Conservation (phyloP, 1,140 invertebrate genomes). For the Drosophila arawakana region DNA sequence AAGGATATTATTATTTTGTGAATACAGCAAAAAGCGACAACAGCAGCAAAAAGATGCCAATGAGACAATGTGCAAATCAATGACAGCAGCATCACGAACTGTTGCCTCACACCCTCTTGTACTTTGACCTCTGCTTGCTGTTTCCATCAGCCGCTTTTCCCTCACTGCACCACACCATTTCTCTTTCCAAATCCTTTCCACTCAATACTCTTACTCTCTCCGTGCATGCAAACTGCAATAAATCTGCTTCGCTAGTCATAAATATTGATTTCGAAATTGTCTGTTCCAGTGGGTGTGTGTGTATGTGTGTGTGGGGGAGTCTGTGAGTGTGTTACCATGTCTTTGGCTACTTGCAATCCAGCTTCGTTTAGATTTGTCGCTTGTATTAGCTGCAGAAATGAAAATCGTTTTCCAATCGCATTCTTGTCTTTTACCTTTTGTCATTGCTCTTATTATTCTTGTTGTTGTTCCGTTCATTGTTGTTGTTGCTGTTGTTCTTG, state of each 20-base stretch:
- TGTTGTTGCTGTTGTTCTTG: conserved; percentile 32
- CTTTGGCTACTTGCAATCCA: conserved; percentile 17
- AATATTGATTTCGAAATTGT: conserved; percentile 82
- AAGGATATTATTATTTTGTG: conserved; percentile 80
- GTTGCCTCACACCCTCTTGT: conserved; percentile 16
- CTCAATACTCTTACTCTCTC: conserved; percentile 12
- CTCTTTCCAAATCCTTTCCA: neutral
- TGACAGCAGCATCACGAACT: conserved; percentile 49
- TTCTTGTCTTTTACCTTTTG: conserved; percentile 76
- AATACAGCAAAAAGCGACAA: conserved; percentile 66
- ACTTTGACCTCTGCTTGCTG: neutral
- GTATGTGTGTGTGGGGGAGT: conserved; percentile 17
- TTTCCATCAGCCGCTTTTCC: neutral
- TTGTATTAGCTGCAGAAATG: conserved; percentile 83
- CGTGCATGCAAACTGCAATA: conserved; percentile 62
- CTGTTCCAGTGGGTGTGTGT: conserved; percentile 47
- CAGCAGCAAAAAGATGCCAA: conserved; percentile 38
- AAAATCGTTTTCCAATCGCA: conserved; percentile 82
- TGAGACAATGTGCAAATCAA: conserved; percentile 69
- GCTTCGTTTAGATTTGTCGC: conserved; percentile 75
- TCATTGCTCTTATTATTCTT: neutral
- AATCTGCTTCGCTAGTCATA: conserved; percentile 79
- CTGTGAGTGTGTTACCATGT: conserved; percentile 9
- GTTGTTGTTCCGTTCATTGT: conserved; percentile 20
- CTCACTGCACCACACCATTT: neutral